Evolutionary conservation across 2,888 invertebrate species (phyloP), one percentile per base, ranked within the genome.

Genomic region (Halictus quadricinctus): DNA sequence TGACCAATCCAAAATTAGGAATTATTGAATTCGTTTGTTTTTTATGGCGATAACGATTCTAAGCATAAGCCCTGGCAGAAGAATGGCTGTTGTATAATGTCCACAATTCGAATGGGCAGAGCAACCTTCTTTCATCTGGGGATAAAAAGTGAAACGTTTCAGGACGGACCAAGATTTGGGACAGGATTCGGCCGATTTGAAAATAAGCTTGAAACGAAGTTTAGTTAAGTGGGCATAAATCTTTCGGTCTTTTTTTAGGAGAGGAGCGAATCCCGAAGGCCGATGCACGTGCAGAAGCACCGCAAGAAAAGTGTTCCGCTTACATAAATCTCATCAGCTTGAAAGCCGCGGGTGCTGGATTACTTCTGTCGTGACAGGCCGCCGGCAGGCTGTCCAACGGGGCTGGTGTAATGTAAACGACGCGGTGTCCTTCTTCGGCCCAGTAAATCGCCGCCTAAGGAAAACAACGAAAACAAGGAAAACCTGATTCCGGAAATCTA

Each of bases 271-370:
- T 76, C 60, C 50, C 64, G 81, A 79, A 87, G 76, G 84, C 72
- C 75, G 85, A 77, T 87, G 81, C 85, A 81, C 80, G 84, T 79
- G 76, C 78, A 81, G 66, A 76, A 78, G 72, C 79, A 54, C 25
- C 60, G 64, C 70, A 81, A 80, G 83, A 88, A 83, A 86, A 70
- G 73, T 76, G 76, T 84, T 82, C 72, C 80, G 76, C 92, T 91
- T 89, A 94, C 94, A 94, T 91, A 88, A 94, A 94, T 90, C 91
- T 93, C 80, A 94, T 93, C 84, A 93, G 86, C 80, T 92, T 92
- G 74, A 93, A 91, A 76, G 91, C 88, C 48, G 90, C 89, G n/a
- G 91, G 87, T 70, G 90, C 82, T 60, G 93, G 90, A 86, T 91
- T 88, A 72, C 83, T 88, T 88, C 93, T 90, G 80, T 94, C 94